These are phyloP conservation scores for Pterocles burchelli DNA, from an alignment of 2,113 vertebrate genomes.

Conservation along the genomic window DNA sequence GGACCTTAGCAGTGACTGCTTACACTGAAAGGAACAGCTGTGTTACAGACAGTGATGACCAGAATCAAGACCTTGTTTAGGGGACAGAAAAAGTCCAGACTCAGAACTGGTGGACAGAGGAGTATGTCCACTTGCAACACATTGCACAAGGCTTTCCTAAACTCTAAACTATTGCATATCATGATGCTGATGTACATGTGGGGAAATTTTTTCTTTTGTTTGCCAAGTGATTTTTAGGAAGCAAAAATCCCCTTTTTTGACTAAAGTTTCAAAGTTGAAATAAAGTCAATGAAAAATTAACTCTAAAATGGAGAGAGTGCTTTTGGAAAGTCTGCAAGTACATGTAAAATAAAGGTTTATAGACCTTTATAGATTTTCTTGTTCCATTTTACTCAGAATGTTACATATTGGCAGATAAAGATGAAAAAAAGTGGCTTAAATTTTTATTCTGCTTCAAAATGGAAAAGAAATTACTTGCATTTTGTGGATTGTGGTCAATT, in stretches of 20 bases:
- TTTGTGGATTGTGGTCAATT: background rate
- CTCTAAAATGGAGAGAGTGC: background rate
- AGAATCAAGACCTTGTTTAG: background rate
- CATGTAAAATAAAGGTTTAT: background rate
- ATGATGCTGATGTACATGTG: fast-evolving
- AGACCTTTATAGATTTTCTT: background rate
- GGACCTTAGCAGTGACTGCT: background rate
- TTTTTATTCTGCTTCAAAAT: background rate
- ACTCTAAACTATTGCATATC: background rate
- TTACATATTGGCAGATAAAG: background rate
- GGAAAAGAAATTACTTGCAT: background rate
- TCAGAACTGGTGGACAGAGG: background rate
- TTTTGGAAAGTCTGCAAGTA: background rate
- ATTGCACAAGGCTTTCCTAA: background rate
- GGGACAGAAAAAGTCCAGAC: background rate
- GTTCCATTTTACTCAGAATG: background rate
- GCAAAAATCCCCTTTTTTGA: background rate
- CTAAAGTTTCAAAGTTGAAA: background rate
- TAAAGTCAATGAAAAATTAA: background rate
- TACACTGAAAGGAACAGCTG: background rate
- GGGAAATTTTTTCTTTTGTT: background rate
- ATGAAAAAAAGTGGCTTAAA: background rate
- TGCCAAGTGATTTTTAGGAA: background rate
- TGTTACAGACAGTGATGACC: background rate
- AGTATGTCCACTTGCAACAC: background rate